Evolutionary conservation across 2,888 invertebrate genomes (phyloP).

Genomic region (Unio pictorum): DNA sequence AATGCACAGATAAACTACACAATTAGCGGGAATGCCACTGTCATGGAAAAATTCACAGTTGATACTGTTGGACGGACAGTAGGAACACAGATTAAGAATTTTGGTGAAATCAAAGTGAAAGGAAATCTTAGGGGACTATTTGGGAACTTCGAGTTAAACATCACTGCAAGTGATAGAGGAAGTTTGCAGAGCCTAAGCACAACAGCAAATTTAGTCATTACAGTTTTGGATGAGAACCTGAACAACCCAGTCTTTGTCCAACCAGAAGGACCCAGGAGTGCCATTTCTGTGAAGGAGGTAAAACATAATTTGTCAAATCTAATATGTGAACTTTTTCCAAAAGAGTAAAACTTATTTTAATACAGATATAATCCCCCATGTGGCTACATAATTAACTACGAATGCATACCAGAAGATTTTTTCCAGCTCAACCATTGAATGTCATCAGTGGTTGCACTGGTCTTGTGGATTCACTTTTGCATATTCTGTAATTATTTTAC

Average conservation of each 20-base stretch:
- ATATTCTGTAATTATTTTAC: too few relatives aligned
- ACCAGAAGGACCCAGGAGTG: constrained; percentile 33
- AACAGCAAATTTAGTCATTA: constrained; percentile 22
- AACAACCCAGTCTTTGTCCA: constrained; percentile 78
- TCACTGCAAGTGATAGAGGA: constrained; percentile 87
- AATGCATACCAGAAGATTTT: too few relatives aligned
- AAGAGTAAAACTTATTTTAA: too few relatives aligned
- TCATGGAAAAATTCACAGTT: constrained; percentile 92
- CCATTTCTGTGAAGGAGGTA: constrained; percentile 35
- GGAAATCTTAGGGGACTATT: constrained; percentile 81
- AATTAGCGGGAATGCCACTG: constrained; percentile 66
- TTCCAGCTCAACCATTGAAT: too few relatives aligned
- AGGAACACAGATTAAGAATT: constrained; percentile 29
- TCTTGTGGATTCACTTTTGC: too few relatives aligned
- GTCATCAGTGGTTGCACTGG: too few relatives aligned
- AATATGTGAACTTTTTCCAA: too few relatives aligned
- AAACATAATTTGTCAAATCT: background rate
- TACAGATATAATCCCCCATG: too few relatives aligned
- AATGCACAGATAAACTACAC: constrained; percentile 51
- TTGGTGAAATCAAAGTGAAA: constrained; percentile 81
- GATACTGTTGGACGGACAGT: constrained; percentile 77
- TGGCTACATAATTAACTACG: too few relatives aligned
- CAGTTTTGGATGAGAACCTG: constrained; percentile 85
- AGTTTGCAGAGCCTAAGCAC: constrained; percentile 67
- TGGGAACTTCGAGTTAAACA: constrained; percentile 83